Evolutionary conservation across 2,797 vertebrate species (phyloP), one percentile per base, ranked within the genome.

Genomic region (Zalophus californianus): DNA sequence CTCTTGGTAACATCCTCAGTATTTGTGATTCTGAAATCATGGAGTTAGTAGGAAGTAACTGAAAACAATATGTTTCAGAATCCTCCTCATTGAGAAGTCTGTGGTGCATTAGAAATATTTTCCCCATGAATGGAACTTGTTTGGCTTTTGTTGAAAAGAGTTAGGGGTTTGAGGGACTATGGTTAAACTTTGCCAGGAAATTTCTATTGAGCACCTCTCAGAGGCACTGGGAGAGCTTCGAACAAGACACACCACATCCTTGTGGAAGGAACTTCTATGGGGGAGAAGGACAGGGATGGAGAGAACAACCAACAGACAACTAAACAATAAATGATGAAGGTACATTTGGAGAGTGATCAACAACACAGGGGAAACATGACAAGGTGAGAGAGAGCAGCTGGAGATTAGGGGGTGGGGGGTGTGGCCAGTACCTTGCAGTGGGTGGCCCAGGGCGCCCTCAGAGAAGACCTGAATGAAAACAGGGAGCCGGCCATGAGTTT

Each of bases 51-150:
- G 70, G 18, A 68, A 64, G 78, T 92, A 38, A 83, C 50, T 56
- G 32, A 50, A 5, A 35, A 3, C 6, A 11, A 21, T n/a, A 14
- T 2, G 5, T 86, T 73, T 88, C 78, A 91, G n/a, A 75, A 15
- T 20, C 11, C 60, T 78, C 84, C 86, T 35, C 0, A 52, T 80
- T 93, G 82, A 93, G 93, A 78, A 92, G 85, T 88, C 91, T 60
- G n/a, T 12, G 21, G 68, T 68, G 66, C 85, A 62, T 62, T 73
- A 56, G 41, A 73, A 87, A 90, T 66, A 62, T 64, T 79, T 88
- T 85, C 6, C 32, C 68, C 44, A 68, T 7, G 29, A 62, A 68
- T 62, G 14, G 50, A 88, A 87, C 15, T 77, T 68, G 18, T 79
- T 79, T 75, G 66, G 38, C 58, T 78, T 96, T 92, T 90, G 38